Evolutionary conservation across 2,888 invertebrate genomes (phyloP), one percentile per base, ranked within the genome.

Genomic region (Hirtodrosophila histrioides): DNA sequence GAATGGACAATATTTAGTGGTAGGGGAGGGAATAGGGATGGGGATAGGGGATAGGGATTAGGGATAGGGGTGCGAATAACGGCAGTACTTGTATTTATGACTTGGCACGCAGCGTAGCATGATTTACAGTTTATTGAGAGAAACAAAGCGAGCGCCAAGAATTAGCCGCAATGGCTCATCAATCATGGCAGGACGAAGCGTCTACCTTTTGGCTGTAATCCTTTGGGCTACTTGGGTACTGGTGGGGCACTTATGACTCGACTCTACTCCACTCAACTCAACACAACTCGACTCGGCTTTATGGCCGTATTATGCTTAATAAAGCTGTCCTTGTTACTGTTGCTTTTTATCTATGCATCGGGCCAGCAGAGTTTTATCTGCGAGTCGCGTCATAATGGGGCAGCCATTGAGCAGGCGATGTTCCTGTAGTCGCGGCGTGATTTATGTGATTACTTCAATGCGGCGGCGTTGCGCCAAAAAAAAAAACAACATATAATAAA

Each of bases 391-490:
- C 84, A 81, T 81, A 81, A 81, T 86, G 81, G 79, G 58, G 72
- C 70, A 65, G 56, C 71, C 70, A 71, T 70, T 62, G 72, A 71
- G 57, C 71, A 58, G 53, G 44, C 86, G 64, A 69, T 54, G 82
- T 71, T 82, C 76, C 83, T 82, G 79, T 69, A 75, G 72, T 70
- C 66, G 60, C 71, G 51, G 69, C 75, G 82, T 88, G 88, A 88
- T 88, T 88, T 88, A 88, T 89, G 89, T 75, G 88, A 88, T 88
- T 87, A 88, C 88, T 88, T 88, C 88, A 88, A 86, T 88, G 88
- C 88, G 89, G 86, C 88, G 88, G 81, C 85, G 86, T 87, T 88
- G 83, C 79, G 77, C 76, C 79, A 83, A 87, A 79, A 75, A 69
- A 71, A 51, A 46, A 46, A 43, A 6, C 37, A 17, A 53, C 24